Conservation (phyloP, 2,113 vertebrate genomes). For the Nannobrachium achirus region DNA sequence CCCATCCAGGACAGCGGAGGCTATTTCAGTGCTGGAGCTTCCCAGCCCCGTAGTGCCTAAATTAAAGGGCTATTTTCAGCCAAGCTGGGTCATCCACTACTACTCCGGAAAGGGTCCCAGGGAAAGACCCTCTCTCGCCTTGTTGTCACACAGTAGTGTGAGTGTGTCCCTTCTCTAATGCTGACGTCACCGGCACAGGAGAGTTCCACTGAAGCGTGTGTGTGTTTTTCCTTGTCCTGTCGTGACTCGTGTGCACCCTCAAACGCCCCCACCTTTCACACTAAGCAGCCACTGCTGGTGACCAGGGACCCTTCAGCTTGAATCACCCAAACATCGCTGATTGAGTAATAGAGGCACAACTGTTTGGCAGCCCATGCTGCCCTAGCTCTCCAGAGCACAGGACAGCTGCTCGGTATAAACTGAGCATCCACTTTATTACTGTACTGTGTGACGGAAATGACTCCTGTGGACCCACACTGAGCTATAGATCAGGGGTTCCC, state of each 20-base stretch:
- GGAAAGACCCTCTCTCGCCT: conserved; percentile 40
- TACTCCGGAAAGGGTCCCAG: conserved; percentile 30
- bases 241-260: conserved; percentile 32
- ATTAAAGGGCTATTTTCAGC: conserved; percentile 48
- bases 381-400: conserved; percentile 11
- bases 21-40: conserved; percentile 52
- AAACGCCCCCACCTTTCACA: conserved; percentile 70
- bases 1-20: conserved; percentile 11
- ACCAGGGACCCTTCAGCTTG: conserved; percentile 17
- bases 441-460: conserved; percentile 21
- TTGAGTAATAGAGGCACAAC: conserved; percentile 45
- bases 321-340: conserved; percentile 35
- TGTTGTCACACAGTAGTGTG: conserved; percentile 41
- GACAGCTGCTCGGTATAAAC: conserved; percentile 49
- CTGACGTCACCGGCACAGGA: conserved; percentile 44
- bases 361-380: conserved; percentile 41
- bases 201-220: conserved; percentile 41
- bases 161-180: conserved; percentile 11
- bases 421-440: conserved; percentile 40
- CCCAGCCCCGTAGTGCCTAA: conserved; percentile 24
- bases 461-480: not conserved
- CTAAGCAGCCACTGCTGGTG: conserved; percentile 31
- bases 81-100: conserved; percentile 20
- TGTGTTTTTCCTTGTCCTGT: conserved; percentile 21
- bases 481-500: not conserved